A percentile compares a stretch with the other conserved stretches of the same genome.
Conservation (phyloP, 53 echinoderm and acorn worm genomes). For the Paracentrotus lividus region DNA sequence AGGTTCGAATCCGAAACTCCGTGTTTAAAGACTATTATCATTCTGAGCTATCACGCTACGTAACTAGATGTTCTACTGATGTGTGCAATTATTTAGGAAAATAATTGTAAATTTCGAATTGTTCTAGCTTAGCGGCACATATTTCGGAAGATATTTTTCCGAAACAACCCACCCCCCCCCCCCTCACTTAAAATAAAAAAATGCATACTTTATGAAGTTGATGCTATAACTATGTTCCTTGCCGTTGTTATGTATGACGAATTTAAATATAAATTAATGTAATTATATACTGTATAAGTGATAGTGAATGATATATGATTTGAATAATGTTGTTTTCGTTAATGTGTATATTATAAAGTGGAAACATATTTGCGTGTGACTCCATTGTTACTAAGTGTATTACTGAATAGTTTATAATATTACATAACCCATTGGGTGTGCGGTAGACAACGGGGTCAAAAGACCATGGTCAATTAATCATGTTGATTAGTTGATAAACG, state of each 20-base stretch:
- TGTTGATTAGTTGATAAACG: too few species aligned
- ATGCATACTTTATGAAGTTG: background rate
- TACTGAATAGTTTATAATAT: too few species aligned
- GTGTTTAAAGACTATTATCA: too few species aligned
- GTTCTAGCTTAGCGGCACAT: background rate
- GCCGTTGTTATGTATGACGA: background rate
- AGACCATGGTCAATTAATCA: too few species aligned
- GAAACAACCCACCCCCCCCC: too few species aligned
- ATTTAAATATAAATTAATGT: background rate
- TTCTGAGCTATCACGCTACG: too few species aligned
- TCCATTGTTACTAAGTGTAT: too few species aligned
- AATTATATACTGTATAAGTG: background rate
- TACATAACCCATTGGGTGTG: too few species aligned
- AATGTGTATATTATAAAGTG: background rate
- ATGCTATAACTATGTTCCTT: background rate
- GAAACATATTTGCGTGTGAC: background rate
- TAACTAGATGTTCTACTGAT: background rate
- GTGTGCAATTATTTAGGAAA: background rate
- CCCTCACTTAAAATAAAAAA: background rate
- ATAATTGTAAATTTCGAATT: background rate
- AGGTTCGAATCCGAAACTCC: too few species aligned
- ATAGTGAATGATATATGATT: background rate
- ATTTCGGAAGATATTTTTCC: background rate
- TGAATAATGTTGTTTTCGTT: background rate
- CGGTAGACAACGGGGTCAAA: too few species aligned